phyloP scores from a whole-genome alignment of 2,888 invertebrate genomes.

The Lathronympha strigana region DNA sequence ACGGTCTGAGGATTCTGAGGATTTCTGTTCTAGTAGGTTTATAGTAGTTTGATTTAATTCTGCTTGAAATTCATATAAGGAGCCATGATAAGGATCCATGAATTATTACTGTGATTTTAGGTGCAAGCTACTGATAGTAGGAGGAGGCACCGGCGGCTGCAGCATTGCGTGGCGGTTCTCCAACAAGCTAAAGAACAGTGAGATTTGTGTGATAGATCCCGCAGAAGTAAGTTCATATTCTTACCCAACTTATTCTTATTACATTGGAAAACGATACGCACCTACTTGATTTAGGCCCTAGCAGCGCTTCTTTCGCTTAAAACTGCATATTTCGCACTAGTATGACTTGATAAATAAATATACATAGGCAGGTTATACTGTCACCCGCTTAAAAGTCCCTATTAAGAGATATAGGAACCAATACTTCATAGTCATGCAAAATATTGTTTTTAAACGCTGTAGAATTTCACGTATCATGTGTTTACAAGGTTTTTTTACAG shows the following conservation, averaged over 20 bases:
- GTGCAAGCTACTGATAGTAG: slow-evolving; percentile 93
- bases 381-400: too few relatives aligned
- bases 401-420: too few relatives aligned
- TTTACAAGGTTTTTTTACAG: slow-evolving; percentile 71
- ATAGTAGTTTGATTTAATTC: too few relatives aligned
- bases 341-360: background rate
- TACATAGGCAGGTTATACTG: too few relatives aligned
- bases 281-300: background rate
- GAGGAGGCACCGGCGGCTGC: slow-evolving; percentile 96
- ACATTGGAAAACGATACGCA: background rate
- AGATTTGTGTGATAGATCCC: slow-evolving; percentile 95
- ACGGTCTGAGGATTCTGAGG: too few relatives aligned
- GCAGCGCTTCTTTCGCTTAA: background rate
- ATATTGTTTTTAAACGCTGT: too few relatives aligned
- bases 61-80: too few relatives aligned
- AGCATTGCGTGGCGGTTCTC: slow-evolving; percentile 93
- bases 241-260: too few relatives aligned
- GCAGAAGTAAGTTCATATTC: slow-evolving; percentile 83
- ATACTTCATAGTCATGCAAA: too few relatives aligned
- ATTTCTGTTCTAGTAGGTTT: too few relatives aligned
- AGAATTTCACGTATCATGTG: background rate
- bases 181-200: slow-evolving; percentile 85
- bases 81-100: too few relatives aligned
- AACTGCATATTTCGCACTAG: background rate
- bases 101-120: slow-evolving; percentile 63